Conservation (phyloP, 2,113 vertebrate species). For the Rousettus leschenaultii region DNA sequence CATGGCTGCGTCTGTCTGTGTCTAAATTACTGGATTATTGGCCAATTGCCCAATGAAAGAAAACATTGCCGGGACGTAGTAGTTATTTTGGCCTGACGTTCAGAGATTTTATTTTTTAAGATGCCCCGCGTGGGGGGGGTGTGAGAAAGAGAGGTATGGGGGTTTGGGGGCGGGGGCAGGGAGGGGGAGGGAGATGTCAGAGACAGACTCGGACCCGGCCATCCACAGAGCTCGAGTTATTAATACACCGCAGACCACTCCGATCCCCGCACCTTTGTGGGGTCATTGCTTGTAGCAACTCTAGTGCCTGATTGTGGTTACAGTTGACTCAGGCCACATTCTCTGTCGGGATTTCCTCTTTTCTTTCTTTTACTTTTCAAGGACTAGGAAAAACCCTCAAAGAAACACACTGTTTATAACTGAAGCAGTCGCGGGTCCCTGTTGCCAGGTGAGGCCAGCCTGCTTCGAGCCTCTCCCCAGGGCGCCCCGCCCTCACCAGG, state of each 20-base stretch:
- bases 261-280: background rate
- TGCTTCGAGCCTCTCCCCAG: background rate
- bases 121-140: background rate
- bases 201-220: background rate
- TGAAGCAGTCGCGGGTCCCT: background rate
- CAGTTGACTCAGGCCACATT: constrained; percentile 42
- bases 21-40: background rate
- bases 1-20: constrained; percentile 49
- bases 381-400: background rate
- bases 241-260: background rate
- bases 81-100: constrained; percentile 71
- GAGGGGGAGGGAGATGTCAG: background rate
- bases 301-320: background rate
- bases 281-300: constrained; percentile 20
- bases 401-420: constrained; percentile 43
- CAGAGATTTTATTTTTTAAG: constrained; percentile 71
- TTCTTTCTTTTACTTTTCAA: constrained; percentile 51
- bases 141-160: background rate
- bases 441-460: background rate
- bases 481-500: background rate
- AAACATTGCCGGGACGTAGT: constrained; percentile 66
- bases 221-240: constrained; percentile 44
- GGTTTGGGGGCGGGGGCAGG: too few relatives aligned
- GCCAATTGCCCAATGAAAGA: constrained; percentile 60
- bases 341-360: constrained; percentile 56